Base-by-base conservation (phyloP, 2,888 invertebrate genomes). In the Phyllotreta cruciferae region DNA sequence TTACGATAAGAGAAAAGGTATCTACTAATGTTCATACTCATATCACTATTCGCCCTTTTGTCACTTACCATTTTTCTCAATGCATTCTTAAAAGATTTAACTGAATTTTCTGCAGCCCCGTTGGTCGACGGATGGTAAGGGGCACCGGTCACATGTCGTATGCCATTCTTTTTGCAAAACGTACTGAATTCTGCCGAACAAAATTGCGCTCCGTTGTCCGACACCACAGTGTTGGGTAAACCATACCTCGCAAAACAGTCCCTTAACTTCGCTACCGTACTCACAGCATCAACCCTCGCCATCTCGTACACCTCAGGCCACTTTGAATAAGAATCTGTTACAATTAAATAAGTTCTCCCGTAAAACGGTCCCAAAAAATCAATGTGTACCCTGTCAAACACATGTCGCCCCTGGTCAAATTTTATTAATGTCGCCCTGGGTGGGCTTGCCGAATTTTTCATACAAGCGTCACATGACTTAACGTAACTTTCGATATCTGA, bases 181-280 rank as follows among this genome's bases (percentile, higher is more conserved):
- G 49, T 44, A 61, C 69, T 45, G 55, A 73, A 73, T 61, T 68
- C 67, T n/a, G 61, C 62, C 10, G 75, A 70, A n/a, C 56, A 60
- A 50, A 74, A 69, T 24, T 71, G 71, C 0, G 71, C 41, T 13
- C 71, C 71, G 61, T 74, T 75, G 58, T 71, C 72, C 4, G 70
- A 68, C 1, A 73, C 69, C 1, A 74, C 66, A 4, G 62, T 62
- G 54, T 70, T 60, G 38, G 73, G 60, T 44, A 53, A 60, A 34
- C 42, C 50, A 41, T 13, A 56, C n/a, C 45, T 42, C n/a, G 45
- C 7, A 47, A 56, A 56, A 45, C 45, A 58, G 13, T 60, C 39
- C 24, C 58, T 39, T n/a, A 58, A 11, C 13, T 50, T 58, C 3
- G n/a, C 49, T 5, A 58, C 45, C 1, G 58, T 58, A 34, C 10